Base-by-base conservation (phyloP, 2,113 vertebrate genomes). In the Apus apus region DNA sequence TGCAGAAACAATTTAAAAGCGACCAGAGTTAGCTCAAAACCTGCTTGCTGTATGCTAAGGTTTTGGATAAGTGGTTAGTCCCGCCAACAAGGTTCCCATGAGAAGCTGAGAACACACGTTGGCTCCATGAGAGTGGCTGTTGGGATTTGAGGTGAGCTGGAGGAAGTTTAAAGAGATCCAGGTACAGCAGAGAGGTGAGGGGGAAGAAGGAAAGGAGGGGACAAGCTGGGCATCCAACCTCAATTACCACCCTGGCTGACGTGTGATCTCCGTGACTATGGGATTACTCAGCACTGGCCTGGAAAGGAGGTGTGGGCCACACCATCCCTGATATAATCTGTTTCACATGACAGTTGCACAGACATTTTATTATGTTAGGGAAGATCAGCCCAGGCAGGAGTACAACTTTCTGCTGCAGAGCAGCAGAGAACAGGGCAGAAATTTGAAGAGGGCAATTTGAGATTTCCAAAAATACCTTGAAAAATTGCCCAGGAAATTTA, bases 81-180 rank as follows among this genome's bases (percentile, higher is more conserved):
- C 91, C 71, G 73, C 96, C 91, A 62, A 91, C 96, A 94, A 95
- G 87, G 74, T 97, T 97, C 96, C 95, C 96, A 95, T 92, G 96
- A 97, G 96, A 97, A 96, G 96, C 67, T 86, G 90, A 73, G 93
- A 68, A 40, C 0, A 50, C 82, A 92, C 2, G 40, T 72, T 2
- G 46, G 79, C 85, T 89, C 86, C 43, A 1, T 2, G 36, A 83
- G 88, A 93, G 91, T 85, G 80, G 93, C 84, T 94, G 83, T 1
- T 93, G 93, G 93, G 86, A 56, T 94, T 84, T 96, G 96, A 97
- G 94, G 96, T 92, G 94, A 97, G 94, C 94, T 96, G 96, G 96
- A 96, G 96, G 95, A 96, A 92, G 94, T 97, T 97, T 96, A 94
- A 96, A 97, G 96, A 78, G 86, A 74, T 86, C 27, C 65, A 81